Conservation (phyloP, 1,140 invertebrate species). For the Drosophila melanogaster region Release_6_plus_ISO1_MT NT_033779.5:16126001-16126500, state of each 20-base stretch:
- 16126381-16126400: background rate
- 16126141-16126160: background rate
- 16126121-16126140: background rate
- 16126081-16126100: background rate
- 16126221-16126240: no score
- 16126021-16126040: constrained; percentile 5
- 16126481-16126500: constrained; percentile 1
- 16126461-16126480: background rate
- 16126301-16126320: no score
- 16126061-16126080: background rate
- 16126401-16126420: background rate
- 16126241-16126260: no score
- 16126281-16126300: no score
- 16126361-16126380: no score
- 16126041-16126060: background rate
- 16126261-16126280: no score
- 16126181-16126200: background rate
- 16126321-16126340: no score
- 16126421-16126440: background rate
- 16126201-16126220: background rate
- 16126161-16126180: background rate
- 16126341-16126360: no score
- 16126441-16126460: background rate
- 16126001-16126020: background rate
- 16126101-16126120: constrained; percentile 27